phyloP scores from a whole-genome alignment of 2,888 invertebrate genomes.

The Stenoptilia bipunctidactyla region DNA sequence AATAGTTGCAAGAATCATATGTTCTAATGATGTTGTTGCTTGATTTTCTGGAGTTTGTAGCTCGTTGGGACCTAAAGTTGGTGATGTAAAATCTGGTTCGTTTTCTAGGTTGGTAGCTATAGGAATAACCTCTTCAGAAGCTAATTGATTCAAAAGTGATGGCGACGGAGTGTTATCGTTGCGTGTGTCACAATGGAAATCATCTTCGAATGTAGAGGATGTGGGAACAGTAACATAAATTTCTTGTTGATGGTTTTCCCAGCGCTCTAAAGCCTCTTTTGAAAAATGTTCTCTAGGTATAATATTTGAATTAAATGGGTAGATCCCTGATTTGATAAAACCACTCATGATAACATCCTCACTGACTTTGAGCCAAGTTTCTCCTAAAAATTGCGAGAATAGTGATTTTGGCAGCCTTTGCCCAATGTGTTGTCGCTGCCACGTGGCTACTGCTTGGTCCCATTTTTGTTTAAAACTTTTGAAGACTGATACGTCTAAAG shows the following conservation, averaged over 20 bases:
- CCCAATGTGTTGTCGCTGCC: no score
- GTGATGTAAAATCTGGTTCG: neutral
- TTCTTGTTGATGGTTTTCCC: slow-evolving; percentile 10
- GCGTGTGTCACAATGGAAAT: neutral
- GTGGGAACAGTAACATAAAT: slow-evolving; percentile 4
- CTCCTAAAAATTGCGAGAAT: no score
- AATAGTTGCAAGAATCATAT: neutral
- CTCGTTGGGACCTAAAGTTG: neutral
- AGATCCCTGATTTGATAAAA: slow-evolving; percentile 12
- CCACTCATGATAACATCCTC: slow-evolving; percentile 6
- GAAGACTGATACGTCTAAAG: no score
- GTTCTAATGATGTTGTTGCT: neutral
- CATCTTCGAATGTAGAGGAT: neutral
- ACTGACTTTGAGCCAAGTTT: no score
- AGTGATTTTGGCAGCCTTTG: no score
- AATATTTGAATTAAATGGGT: slow-evolving; percentile 8
- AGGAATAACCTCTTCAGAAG: neutral
- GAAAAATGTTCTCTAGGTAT: slow-evolving; percentile 9
- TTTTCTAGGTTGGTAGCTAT: neutral
- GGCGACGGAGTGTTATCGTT: slow-evolving; percentile 1
- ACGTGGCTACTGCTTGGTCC: no score
- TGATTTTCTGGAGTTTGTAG: no score
- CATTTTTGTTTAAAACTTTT: no score
- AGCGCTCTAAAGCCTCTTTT: slow-evolving; percentile 12
- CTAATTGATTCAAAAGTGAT: neutral